These are phyloP conservation scores for Phodopus roborovskii DNA, from an alignment of 2,113 vertebrate species.

Conservation along the genomic window DNA sequence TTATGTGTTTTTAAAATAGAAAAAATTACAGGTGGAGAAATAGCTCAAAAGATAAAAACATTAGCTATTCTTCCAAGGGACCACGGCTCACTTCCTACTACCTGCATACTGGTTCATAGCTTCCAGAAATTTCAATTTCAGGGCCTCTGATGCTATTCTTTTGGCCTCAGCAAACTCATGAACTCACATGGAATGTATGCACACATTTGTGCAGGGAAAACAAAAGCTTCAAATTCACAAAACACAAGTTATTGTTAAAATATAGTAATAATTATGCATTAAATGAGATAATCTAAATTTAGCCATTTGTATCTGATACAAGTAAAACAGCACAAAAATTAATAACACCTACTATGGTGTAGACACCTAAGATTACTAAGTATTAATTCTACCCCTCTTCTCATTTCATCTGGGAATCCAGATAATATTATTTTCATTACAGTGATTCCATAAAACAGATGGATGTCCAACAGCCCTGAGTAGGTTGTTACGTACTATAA, in stretches of 20 bases:
- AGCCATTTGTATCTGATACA: neutral
- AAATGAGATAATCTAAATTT: neutral
- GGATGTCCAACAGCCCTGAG: neutral
- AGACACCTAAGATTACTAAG: neutral
- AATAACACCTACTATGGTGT: neutral
- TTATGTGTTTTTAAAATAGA: conserved; percentile 17
- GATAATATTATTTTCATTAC: neutral
- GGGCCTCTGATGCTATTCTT: too few species aligned
- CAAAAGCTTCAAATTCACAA: neutral
- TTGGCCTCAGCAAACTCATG: neutral
- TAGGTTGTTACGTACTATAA: neutral
- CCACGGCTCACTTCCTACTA: neutral
- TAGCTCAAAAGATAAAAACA: neutral
- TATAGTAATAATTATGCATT: neutral
- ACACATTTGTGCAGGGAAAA: neutral
- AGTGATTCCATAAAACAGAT: neutral
- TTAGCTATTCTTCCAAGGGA: neutral
- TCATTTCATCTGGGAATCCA: neutral
- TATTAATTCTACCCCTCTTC: neutral
- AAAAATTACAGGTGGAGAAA: neutral
- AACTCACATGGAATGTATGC: neutral
- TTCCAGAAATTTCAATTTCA: neutral
- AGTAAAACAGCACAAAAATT: neutral
- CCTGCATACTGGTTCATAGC: too few species aligned
- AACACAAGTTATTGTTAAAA: neutral